Percentiles rank a stretch among this genome's conserved stretches.
phyloP scores from a whole-genome alignment of 2,888 invertebrate species.

The Trachelus iudaicus region DNA sequence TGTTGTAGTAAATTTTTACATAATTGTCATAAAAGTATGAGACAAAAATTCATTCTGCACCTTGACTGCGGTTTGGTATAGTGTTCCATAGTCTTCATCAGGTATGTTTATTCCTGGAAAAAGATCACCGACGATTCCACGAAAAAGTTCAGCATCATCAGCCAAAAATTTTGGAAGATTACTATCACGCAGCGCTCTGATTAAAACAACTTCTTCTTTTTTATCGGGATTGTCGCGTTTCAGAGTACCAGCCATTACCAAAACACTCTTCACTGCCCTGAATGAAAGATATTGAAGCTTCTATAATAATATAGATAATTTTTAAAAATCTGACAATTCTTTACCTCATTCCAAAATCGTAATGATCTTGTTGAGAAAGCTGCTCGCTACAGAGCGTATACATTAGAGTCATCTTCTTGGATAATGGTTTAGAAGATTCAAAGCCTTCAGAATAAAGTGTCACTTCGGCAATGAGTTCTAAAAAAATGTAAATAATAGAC shows the following conservation, averaged over 20 bases:
- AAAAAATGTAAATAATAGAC: conserved; percentile 18
- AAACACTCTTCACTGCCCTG: conserved; percentile 90
- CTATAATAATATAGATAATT: neutral
- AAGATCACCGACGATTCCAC: conserved; percentile 88
- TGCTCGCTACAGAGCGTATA: conserved; percentile 93
- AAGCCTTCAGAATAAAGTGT: conserved; percentile 95
- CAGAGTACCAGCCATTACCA: conserved; percentile 91
- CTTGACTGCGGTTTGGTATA: conserved; percentile 73
- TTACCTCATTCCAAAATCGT: conserved; percentile 88
- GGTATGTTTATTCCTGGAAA: conserved; percentile 87
- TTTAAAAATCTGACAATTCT: neutral
- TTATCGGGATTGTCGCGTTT: conserved; percentile 88
- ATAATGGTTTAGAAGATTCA: conserved; percentile 86
- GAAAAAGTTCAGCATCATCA: conserved; percentile 86
- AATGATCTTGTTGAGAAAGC: conserved; percentile 91
- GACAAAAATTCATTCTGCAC: conserved; percentile 30
- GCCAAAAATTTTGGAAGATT: conserved; percentile 91
- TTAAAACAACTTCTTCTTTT: conserved; percentile 84
- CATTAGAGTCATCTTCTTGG: conserved; percentile 93
- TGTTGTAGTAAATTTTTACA: conserved; percentile 36
- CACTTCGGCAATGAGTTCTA: conserved; percentile 88
- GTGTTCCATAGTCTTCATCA: conserved; percentile 80
- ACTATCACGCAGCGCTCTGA: conserved; percentile 88
- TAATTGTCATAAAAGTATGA: neutral
- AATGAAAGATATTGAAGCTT: conserved; percentile 18